These are phyloP conservation scores for Platysteira castanea DNA, from an alignment of 2,113 vertebrate species.

Conservation along the genomic window DNA sequence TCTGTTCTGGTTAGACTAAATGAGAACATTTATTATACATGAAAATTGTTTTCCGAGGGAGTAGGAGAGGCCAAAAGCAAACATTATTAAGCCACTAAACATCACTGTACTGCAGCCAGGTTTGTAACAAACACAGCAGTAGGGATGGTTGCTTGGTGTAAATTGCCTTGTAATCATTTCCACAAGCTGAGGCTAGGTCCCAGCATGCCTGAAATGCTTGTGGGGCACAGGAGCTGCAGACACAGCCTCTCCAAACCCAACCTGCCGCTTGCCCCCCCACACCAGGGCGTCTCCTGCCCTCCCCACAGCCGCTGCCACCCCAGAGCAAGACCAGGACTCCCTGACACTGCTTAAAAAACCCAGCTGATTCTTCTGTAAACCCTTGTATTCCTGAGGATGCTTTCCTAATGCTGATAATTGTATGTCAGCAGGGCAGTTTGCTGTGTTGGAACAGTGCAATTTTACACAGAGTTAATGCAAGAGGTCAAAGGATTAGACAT, in stretches of 20 bases:
- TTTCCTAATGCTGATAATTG: not conserved
- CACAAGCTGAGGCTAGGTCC: not conserved
- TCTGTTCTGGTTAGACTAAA: not conserved
- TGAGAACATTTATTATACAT: not conserved
- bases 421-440: not conserved
- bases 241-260: not conserved
- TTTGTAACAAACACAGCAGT: not conserved
- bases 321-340: not conserved
- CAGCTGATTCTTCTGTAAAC: not conserved
- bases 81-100: conserved; percentile 24
- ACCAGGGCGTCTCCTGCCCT: not conserved
- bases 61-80: conserved; percentile 9
- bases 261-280: not conserved
- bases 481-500: not conserved
- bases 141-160: not conserved
- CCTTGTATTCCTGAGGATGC: not conserved
- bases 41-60: conserved; percentile 11
- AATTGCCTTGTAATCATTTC: conserved; percentile 20
- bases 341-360: not conserved
- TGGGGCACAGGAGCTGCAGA: not conserved
- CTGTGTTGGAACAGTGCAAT: not conserved
- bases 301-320: not conserved
- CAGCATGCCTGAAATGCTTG: not conserved
- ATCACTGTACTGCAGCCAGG: not conserved
- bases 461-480: not conserved